Percentiles rank a stretch among this genome's conserved stretches.
Evolutionary conservation across 2,113 vertebrate species (phyloP).

Genomic region (Solea solea): DNA sequence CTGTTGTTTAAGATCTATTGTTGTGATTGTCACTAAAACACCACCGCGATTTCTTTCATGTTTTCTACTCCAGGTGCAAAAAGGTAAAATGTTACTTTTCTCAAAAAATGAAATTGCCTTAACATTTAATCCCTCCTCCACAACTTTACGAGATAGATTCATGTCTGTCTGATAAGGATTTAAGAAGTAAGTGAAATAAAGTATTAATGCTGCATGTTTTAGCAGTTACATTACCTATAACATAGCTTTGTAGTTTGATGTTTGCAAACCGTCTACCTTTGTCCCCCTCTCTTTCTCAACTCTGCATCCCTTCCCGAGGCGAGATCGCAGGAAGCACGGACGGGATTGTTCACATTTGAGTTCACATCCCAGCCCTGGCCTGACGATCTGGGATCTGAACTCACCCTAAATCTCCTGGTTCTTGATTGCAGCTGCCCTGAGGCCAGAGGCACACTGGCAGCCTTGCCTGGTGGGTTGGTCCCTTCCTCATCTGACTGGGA

Average conservation of each 20-base stretch:
- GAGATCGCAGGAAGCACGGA: slow-evolving; percentile 48
- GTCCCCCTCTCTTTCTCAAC: slow-evolving; percentile 1
- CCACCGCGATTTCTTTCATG: not conserved
- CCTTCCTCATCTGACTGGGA: slow-evolving; percentile 68
- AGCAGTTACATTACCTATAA: not conserved
- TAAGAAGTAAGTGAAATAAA: slow-evolving; percentile 9
- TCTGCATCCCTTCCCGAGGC: slow-evolving; percentile 32
- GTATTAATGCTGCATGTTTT: slow-evolving; percentile 3
- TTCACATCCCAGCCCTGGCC: slow-evolving; percentile 72
- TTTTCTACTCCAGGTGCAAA: not conserved
- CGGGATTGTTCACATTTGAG: slow-evolving; percentile 62
- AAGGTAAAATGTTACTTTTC: not conserved
- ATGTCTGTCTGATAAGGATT: slow-evolving; percentile 1
- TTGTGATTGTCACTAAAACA: not conserved
- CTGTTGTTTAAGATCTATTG: slow-evolving; percentile 16
- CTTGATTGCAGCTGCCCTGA: slow-evolving; percentile 70
- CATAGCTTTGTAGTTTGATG: not conserved
- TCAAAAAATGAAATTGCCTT: slow-evolving; percentile 6
- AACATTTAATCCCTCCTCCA: not conserved
- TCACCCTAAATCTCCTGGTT: slow-evolving; percentile 66
- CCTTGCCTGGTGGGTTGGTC: slow-evolving; percentile 53
- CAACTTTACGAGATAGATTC: slow-evolving; percentile 16
- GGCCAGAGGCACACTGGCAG: slow-evolving; percentile 52
- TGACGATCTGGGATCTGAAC: slow-evolving; percentile 75
- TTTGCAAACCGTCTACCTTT: not conserved